phyloP scores from a whole-genome alignment of 2,113 vertebrate genomes.

The Axis porcinus region DNA sequence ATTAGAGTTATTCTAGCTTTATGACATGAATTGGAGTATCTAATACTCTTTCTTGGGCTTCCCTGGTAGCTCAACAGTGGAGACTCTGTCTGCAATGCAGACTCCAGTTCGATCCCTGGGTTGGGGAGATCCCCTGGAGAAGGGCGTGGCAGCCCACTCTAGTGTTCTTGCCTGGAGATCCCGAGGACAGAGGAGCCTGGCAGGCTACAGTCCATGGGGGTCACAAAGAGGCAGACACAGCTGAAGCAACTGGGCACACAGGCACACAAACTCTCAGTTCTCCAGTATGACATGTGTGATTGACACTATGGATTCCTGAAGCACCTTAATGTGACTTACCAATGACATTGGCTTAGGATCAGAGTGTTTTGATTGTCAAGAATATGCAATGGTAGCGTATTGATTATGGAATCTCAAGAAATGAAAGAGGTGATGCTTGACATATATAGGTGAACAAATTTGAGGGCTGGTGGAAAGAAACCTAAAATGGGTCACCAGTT shows the following conservation, averaged over 20 bases:
- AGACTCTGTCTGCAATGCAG: neutral
- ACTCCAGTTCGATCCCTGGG: fast-evolving
- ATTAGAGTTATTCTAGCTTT: neutral
- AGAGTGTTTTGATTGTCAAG: neutral
- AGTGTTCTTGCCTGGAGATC: neutral
- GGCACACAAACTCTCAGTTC: fast-evolving
- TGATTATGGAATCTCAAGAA: neutral
- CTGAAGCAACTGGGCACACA: neutral
- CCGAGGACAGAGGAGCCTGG: neutral
- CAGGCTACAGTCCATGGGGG: neutral
- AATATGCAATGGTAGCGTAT: neutral
- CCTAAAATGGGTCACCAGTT: neutral
- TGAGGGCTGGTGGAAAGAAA: neutral
- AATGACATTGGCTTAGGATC: neutral
- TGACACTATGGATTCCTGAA: neutral
- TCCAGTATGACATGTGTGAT: neutral
- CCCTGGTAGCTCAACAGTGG: neutral
- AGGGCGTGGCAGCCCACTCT: neutral
- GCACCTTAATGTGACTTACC: neutral
- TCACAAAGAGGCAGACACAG: neutral
- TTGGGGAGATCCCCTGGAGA: neutral
- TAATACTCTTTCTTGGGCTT: neutral
- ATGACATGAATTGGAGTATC: neutral
- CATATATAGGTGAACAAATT: neutral
- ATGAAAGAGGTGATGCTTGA: neutral